Percentiles rank a stretch among this genome's conserved stretches.
phyloP scores from a whole-genome alignment of 64 coral and sea anemone genomes.

The Stylophora pistillata region DNA sequence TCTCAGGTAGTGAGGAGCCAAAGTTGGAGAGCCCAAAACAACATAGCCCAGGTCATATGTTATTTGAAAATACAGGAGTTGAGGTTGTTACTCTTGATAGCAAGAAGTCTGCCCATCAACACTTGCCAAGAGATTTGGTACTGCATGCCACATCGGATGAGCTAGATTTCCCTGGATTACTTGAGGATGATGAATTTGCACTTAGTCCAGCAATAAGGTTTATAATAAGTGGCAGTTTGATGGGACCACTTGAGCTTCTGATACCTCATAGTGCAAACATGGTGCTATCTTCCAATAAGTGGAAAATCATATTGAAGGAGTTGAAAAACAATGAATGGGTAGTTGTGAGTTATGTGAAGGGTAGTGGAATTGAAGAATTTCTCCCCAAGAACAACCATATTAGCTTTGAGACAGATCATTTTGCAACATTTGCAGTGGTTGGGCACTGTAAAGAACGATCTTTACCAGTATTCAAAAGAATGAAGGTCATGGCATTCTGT shows the following conservation, averaged over 20 bases:
- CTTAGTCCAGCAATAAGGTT: constrained; percentile 31
- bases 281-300: background rate
- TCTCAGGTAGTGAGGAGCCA: background rate
- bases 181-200: constrained; percentile 14
- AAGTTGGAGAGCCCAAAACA: background rate
- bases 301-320: constrained; percentile 31
- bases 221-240: background rate
- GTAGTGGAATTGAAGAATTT: constrained; percentile 1
- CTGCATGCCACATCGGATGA: background rate
- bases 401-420: constrained; percentile 8
- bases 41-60: background rate
- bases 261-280: constrained; percentile 49
- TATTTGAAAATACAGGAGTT: constrained; percentile 21
- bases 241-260: background rate
- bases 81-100: background rate
- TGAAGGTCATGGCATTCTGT: constrained; percentile 41
- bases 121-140: background rate
- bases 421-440: constrained; percentile 53
- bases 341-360: background rate
- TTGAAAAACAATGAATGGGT: background rate
- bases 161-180: background rate
- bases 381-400: constrained; percentile 7
- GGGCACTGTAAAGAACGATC: constrained; percentile 9
- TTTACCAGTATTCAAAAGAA: constrained; percentile 26
- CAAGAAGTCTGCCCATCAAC: background rate